Conservation (phyloP, 2,113 vertebrate genomes). For the Cololabis saira region DNA sequence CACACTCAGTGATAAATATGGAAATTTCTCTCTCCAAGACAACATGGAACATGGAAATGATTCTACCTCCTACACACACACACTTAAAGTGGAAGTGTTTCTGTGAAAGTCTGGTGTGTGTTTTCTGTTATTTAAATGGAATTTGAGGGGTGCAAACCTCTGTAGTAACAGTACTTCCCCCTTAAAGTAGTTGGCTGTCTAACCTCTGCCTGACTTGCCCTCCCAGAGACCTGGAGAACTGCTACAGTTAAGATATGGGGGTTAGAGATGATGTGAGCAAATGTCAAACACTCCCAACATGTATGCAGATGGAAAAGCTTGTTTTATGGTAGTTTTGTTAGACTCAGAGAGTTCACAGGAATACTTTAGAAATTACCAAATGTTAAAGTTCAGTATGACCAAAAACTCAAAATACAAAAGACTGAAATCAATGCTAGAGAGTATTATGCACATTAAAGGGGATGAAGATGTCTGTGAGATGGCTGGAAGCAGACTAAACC, state of each 20-base stretch:
- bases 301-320: background rate
- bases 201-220: slow-evolving; percentile 25
- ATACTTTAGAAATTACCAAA: background rate
- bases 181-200: slow-evolving; percentile 21
- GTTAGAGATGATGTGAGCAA: slow-evolving; percentile 14
- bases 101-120: slow-evolving; percentile 47
- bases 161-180: slow-evolving; percentile 11
- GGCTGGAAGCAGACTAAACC: too few species aligned
- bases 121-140: slow-evolving; percentile 44
- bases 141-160: slow-evolving; percentile 25
- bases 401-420: too few species aligned
- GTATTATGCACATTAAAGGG: too few species aligned
- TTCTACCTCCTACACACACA: slow-evolving; percentile 12
- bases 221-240: slow-evolving; percentile 16
- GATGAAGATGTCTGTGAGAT: too few species aligned
- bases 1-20: slow-evolving; percentile 46
- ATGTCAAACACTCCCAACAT: background rate
- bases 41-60: slow-evolving; percentile 55
- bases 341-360: background rate
- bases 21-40: slow-evolving; percentile 51
- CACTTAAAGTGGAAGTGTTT: slow-evolving; percentile 32
- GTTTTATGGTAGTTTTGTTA: background rate
- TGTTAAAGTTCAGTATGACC: background rate
- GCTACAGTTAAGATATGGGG: slow-evolving; percentile 26
- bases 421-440: too few species aligned